Evolutionary conservation across 37 sponge, comb jelly and placozoan genomes (phyloP).

Genomic region (Chondrosia reniformis): DNA sequence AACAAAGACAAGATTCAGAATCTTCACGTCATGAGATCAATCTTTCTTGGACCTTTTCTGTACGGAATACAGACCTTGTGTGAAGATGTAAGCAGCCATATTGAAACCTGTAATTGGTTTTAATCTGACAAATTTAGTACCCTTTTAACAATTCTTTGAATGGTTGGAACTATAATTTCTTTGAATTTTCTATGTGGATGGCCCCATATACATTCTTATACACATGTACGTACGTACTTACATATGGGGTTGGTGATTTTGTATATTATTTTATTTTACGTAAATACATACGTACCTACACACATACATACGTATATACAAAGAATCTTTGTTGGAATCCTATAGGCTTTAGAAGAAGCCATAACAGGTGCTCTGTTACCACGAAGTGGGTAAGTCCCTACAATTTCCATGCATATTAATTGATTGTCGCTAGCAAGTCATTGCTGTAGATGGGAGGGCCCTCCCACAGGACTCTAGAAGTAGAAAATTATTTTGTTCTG

Average conservation of each 20-base stretch:
- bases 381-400: conserved; percentile 16
- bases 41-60: conserved; percentile 37
- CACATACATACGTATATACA: not conserved
- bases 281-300: not conserved
- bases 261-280: not conserved
- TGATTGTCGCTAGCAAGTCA: too few relatives aligned
- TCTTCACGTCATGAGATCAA: not conserved
- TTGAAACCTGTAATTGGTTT: too few relatives aligned
- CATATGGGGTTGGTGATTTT: not conserved
- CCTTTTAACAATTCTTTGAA: too few relatives aligned
- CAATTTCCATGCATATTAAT: too few relatives aligned
- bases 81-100: conserved; percentile 32
- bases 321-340: not conserved
- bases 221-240: not conserved
- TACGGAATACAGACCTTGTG: conserved; percentile 23
- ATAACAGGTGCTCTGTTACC: conserved; percentile 8
- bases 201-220: not conserved
- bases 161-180: too few relatives aligned
- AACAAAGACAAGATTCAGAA: not conserved
- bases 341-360: conserved; percentile 8
- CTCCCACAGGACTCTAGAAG: too few relatives aligned
- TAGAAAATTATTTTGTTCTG: too few relatives aligned
- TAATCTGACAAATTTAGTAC: too few relatives aligned
- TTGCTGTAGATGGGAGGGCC: too few relatives aligned
- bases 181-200: not conserved